Base-by-base conservation (phyloP, 2,797 vertebrate genomes). In the Urophycis tenuis region DNA sequence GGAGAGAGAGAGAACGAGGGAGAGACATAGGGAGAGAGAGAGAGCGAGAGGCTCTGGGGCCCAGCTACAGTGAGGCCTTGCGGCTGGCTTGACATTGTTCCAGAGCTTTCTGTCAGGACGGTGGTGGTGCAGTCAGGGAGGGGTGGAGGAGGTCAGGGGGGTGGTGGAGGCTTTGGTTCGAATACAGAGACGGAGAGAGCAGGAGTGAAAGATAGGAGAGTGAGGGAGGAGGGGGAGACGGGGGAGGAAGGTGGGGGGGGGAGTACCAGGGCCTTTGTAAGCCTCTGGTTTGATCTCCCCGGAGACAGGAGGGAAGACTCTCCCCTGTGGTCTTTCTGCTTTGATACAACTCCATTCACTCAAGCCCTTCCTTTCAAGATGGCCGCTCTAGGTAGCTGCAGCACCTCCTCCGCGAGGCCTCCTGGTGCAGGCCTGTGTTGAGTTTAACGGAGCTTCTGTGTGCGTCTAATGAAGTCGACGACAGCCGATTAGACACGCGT, bases 111-210 rank as follows among this genome's bases (percentile, higher is more conserved):
- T 86, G 45, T 79, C 76, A 82, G 85, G 81, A 75, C 85, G 89
- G 71, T 81, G 80, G 49, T 53, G 85, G 72, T 79, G 85, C 77
- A 74, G 85, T 34, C 33, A 74, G 72, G 76, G 33, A 77, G 70
- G 74, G 79, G 80, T 82, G 83, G 71, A 91, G 71, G 79, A 71
- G 79, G 86, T 85, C 84, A 67, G 87, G 79, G 81, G 89, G 88
- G 78, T 92, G 91, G 89, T 85, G 78, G 82, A 88, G 81, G 77
- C 74, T 87, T 91, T 93, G 49, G 49, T 22, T 17, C 49, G 7
- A 22, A 53, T 6, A 22, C 17, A 5, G 49, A 53, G 49, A 53
- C 49, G 14, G 49, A 53, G 49, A 22, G 49, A 22, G 49, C 2
- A 3, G 49, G 49, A 45, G 41, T 45, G 49, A 53, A 15, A 53